Evolutionary conservation across 2,113 vertebrate genomes (phyloP).

Genomic region (Sorex araneus): DNA sequence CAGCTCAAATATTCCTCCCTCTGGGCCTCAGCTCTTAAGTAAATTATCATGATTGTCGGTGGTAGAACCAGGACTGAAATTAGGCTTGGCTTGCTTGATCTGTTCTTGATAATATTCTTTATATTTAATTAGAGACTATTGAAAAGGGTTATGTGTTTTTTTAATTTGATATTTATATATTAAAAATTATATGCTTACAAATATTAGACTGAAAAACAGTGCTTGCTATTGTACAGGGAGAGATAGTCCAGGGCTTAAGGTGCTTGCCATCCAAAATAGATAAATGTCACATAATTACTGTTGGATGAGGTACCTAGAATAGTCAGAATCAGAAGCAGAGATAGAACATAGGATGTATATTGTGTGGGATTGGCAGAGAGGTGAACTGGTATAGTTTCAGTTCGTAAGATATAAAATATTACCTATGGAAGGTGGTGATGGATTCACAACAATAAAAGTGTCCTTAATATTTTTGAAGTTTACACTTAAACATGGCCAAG

Average conservation of each 20-base stretch:
- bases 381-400: background rate
- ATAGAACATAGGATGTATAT: background rate
- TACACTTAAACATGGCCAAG: background rate
- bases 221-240: background rate
- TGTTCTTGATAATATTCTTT: background rate
- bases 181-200: conserved; percentile 1
- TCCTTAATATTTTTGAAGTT: background rate
- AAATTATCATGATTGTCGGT: background rate
- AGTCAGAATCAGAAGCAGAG: background rate
- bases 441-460: background rate
- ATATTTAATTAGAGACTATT: conserved; percentile 5
- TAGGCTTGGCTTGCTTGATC: background rate
- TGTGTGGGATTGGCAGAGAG: background rate
- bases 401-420: background rate
- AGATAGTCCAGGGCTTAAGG: background rate
- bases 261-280: background rate
- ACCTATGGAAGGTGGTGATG: background rate
- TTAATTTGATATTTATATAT: too few relatives aligned
- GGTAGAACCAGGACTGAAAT: background rate
- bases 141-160: background rate
- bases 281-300: background rate
- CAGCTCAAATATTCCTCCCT: background rate
- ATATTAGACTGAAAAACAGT: background rate
- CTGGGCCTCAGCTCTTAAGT: background rate
- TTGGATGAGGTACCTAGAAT: background rate